Evolutionary conservation across 2,888 invertebrate species (phyloP), one percentile per base, ranked within the genome.

Genomic region (Gymnoscelis rufifasciata): DNA sequence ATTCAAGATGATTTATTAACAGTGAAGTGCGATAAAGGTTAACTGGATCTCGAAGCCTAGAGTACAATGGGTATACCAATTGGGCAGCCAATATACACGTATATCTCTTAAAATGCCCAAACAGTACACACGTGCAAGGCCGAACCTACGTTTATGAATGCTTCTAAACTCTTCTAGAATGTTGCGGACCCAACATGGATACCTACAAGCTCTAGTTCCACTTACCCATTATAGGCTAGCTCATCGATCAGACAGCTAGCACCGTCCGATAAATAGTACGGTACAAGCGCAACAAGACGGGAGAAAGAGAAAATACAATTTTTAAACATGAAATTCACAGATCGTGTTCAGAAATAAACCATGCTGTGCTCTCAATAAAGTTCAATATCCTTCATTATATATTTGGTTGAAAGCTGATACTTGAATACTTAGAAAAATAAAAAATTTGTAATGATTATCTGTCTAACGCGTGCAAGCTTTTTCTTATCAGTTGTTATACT

Each of bases 191-290:
- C 37, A 27, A 26, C 26, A 66, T 70, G 68, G 67, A 67, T 76
- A 81, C 60, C 45, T 72, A 71, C 61, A 84, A 84, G 83, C 83
- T 71, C 82, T 86, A 83, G 71, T 49, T 54, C 58, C 64, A 93
- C 94, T 94, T 93, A 94, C 94, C 94, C 93, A 88, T 91, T 92
- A 74, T 91, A 91, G 74, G 93, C 91, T 90, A 93, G 90, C 90
- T 94, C 94, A 90, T 94, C 94, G 90, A 94, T 93, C 90, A 94
- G 92, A 93, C 94, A 94, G 93, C 94, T 95, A 83, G 70, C 73
- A 75, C 64, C 64, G 65, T 83, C 84, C 86, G 68, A 67, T 68
- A 80, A 77, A 71, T 71, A 80, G 68, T 71, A 78, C 74, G 79
- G 83, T 72, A 77, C 71, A 86, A 84, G 83, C 83, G 75, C 74